Base-by-base conservation (phyloP, 2,113 vertebrate species). In the Leucopsar rothschildi region DNA sequence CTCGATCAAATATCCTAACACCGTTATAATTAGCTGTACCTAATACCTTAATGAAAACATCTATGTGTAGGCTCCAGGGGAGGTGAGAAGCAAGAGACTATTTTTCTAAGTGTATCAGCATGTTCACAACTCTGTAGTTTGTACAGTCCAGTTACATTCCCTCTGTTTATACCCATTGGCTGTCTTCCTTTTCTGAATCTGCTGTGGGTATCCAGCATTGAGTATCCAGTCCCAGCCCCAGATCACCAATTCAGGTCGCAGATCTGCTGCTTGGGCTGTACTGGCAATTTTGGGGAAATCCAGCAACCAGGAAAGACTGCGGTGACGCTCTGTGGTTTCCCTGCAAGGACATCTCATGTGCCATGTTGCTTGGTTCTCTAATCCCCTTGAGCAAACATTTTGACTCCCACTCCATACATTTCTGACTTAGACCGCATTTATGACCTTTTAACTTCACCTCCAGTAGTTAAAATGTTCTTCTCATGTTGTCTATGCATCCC, bases 161-260 rank as follows among this genome's bases (percentile, higher is more conserved):
- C 21, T 50, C 65, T 68, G 25, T 49, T 68, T 53, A 20, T 49
- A 39, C 22, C 6, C 35, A 9, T 0, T 64, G 44, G 2, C 33
- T 88, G 84, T 49, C 17, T 59, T 70, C 12, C 47, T 56, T 70
- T 75, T 15, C 50, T 77, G 31, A 56, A 35, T 42, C 44, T 78
- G 25, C 56, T 70, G 52, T 63, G 40, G 15, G 10, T 70, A 25
- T 49, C 27, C 68, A 75, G 33, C 13, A 11, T 0, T 22, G 49
- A 33, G 22, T 33, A 12, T 22, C 15, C 20, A 75, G 31, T 12
- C 27, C 49, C 39, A 68, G 45, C 6, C 23, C 15, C 33, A 68
- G 15, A 24, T 20, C 35, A 49, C 25, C n/a, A 25, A 1, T 12
- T 50, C 20, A 7, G 1, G 14, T 0, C 5, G 15, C n/a, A 17